Conservation (phyloP, 2,888 invertebrate species). For the Habrosyne pyritoides region DNA sequence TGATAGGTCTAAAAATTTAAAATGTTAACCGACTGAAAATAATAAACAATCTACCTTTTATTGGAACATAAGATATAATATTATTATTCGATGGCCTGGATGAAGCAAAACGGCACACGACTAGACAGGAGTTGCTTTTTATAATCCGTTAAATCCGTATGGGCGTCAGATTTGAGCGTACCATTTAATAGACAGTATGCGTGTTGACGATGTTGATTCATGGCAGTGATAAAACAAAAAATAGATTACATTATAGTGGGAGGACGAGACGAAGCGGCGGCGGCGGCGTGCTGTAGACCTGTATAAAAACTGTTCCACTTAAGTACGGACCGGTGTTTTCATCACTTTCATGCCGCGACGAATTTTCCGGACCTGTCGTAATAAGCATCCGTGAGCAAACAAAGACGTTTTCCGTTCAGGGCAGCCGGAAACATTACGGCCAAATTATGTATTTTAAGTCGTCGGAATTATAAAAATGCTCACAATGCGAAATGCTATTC, state of each 20-base stretch:
- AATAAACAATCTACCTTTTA: too few relatives aligned
- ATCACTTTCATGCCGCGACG: constrained; percentile 65
- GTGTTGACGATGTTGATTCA: constrained; percentile 69
- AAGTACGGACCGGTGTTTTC: constrained; percentile 73
- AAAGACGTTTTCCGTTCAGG: constrained; percentile 70
- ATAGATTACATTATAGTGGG: constrained; percentile 62
- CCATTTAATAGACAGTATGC: constrained; percentile 68
- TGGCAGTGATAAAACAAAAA: constrained; percentile 71
- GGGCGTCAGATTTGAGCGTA: constrained; percentile 47
- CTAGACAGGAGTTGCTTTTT: constrained; percentile 25
- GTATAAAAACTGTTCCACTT: constrained; percentile 70
- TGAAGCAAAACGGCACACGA: constrained; percentile 8
- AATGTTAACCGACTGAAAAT: too few relatives aligned
- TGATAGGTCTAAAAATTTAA: constrained; percentile 7
- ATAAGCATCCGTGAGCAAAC: constrained; percentile 74
- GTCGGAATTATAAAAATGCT: constrained; percentile 46
- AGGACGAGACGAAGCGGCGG: constrained; percentile 29
- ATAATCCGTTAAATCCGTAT: constrained; percentile 28
- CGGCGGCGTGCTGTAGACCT: constrained; percentile 49
- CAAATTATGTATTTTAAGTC: constrained; percentile 64
- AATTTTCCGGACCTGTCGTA: constrained; percentile 70
- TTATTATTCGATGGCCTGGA: not conserved
- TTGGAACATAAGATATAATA: not conserved
- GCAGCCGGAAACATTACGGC: constrained; percentile 65
- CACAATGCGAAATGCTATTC: constrained; percentile 21